Percentiles rank a stretch among this genome's conserved stretches.
Conservation (phyloP, 2,888 invertebrate genomes). For the Drosophila niveifrons region DNA sequence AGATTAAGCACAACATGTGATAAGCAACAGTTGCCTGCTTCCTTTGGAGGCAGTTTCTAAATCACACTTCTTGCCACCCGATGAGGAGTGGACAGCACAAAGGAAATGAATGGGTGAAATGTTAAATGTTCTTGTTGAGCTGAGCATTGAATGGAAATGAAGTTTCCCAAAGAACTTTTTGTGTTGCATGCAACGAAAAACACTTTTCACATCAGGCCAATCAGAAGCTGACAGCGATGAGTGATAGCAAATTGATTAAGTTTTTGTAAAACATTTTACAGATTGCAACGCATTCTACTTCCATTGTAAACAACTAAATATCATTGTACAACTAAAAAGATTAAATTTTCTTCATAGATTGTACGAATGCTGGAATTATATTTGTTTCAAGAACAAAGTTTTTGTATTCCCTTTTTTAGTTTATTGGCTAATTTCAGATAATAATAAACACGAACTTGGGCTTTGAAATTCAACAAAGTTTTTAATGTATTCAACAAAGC, state of each 20-base stretch:
- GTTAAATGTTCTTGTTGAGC: neutral
- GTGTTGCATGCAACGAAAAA: neutral
- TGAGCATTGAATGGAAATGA: conserved; percentile 9
- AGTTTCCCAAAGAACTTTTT: neutral
- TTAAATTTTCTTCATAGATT: too few relatives aligned
- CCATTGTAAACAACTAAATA: too few relatives aligned
- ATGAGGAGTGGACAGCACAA: neutral
- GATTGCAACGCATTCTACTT: too few relatives aligned
- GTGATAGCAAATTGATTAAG: neutral
- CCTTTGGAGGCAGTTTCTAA: neutral
- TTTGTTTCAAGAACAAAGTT: too few relatives aligned
- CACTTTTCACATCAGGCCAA: conserved; percentile 19
- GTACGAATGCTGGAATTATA: too few relatives aligned
- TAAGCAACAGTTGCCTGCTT: conserved; percentile 43
- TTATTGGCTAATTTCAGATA: too few relatives aligned
- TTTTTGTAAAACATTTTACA: too few relatives aligned
- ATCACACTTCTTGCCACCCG: neutral
- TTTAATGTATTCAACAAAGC: too few relatives aligned
- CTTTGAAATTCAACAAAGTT: too few relatives aligned
- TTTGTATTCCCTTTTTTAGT: too few relatives aligned
- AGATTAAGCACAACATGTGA: conserved; percentile 52
- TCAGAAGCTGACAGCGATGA: conserved; percentile 1
- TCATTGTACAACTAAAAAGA: too few relatives aligned
- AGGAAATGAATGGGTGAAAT: neutral
- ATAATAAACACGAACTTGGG: too few relatives aligned